These are phyloP conservation scores for Anguilla marmorata DNA, from an alignment of 2,797 vertebrate genomes.

Conservation along the genomic window DNA sequence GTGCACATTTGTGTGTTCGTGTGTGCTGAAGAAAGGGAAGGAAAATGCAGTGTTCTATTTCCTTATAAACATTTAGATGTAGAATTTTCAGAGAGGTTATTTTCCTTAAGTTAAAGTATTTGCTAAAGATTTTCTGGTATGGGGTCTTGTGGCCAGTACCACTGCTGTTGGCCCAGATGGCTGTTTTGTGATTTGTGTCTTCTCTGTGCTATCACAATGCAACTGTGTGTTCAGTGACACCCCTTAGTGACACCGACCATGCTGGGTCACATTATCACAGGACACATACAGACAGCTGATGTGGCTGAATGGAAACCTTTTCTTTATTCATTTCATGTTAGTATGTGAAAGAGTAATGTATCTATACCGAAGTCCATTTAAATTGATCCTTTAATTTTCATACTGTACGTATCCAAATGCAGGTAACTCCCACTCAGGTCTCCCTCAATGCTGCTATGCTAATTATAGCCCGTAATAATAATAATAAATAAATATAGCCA, in stretches of 20 bases:
- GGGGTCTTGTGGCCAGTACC: neutral
- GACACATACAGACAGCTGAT: neutral
- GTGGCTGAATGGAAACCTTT: neutral
- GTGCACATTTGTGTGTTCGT: neutral
- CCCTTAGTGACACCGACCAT: neutral
- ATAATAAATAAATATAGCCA: neutral
- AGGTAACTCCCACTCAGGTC: neutral
- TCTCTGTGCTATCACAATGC: neutral
- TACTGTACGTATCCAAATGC: neutral
- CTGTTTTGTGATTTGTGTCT: neutral
- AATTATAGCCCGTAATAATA: neutral
- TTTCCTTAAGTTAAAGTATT: neutral
- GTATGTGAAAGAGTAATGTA: neutral
- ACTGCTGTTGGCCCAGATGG: neutral
- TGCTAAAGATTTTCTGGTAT: too few species aligned
- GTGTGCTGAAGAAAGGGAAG: neutral
- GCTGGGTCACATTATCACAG: neutral
- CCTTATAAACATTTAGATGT: too few species aligned
- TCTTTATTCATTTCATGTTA: neutral
- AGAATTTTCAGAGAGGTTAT: too few species aligned
- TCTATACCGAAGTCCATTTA: neutral
- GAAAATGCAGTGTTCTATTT: too few species aligned
- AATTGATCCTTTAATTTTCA: neutral
- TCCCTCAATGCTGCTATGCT: neutral
- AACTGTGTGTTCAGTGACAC: neutral